Percentiles rank a stretch among this genome's conserved stretches.
These are phyloP conservation scores for Chalcis sispes DNA, from an alignment of 2,888 invertebrate species.

Conservation along the genomic window DNA sequence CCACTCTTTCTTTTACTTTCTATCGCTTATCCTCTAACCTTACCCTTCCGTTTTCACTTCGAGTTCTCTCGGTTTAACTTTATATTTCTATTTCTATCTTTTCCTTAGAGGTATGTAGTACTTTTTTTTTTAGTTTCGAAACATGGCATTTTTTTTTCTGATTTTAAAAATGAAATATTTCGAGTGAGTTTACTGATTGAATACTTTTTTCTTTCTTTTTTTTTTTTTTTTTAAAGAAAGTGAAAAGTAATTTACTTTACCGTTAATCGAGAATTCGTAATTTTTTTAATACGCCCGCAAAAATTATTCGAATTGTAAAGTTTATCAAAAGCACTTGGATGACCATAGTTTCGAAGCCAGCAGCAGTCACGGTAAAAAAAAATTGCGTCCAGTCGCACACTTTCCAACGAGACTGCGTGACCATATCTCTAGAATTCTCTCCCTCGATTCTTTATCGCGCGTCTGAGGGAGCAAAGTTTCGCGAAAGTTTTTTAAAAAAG, in stretches of 20 bases:
- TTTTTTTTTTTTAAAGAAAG: no score
- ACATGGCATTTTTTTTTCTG: no score
- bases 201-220: no score
- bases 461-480: slow-evolving; percentile 33
- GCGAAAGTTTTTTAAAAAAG: slow-evolving; percentile 41
- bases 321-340: slow-evolving; percentile 28
- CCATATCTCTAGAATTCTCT: slow-evolving; percentile 16
- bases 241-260: no score
- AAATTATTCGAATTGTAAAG: slow-evolving; percentile 20
- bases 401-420: slow-evolving; percentile 22
- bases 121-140: background rate
- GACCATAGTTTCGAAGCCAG: background rate
- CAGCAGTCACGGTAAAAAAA: slow-evolving; percentile 19
- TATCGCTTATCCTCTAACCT: no score
- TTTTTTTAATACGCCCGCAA: no score
- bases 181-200: no score
- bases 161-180: slow-evolving; percentile 11
- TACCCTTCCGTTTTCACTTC: slow-evolving; percentile 50
- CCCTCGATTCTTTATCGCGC: background rate
- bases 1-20: slow-evolving; percentile 65
- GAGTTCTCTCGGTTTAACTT: background rate
- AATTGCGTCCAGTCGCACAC: slow-evolving; percentile 10
- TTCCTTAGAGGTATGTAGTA: no score
- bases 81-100: background rate
- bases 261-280: no score